These are phyloP conservation scores for Coenobita brevimanus DNA, from an alignment of 1,140 invertebrate genomes.

Conservation along the genomic window DNA sequence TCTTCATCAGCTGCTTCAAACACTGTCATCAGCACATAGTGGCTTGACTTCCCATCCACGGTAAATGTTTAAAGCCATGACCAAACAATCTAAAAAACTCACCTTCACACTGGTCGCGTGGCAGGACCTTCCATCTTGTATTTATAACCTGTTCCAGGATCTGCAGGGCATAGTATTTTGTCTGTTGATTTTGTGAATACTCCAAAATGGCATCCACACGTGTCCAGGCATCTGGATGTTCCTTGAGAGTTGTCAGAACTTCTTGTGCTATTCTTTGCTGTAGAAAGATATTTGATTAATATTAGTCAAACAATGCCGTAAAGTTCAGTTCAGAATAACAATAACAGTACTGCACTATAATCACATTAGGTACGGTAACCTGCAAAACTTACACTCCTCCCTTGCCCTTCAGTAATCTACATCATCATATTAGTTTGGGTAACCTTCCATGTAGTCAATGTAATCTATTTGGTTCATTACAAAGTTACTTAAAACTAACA, in stretches of 20 bases:
- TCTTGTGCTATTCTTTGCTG: constrained; percentile 95
- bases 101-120: constrained; percentile 98
- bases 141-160: constrained; percentile 99
- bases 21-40: no score
- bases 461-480: no score
- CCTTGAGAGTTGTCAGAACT: constrained; percentile 94
- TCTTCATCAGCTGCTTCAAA: no score
- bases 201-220: constrained; percentile 98
- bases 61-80: no score
- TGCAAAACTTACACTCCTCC: no score
- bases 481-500: no score
- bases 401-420: no score
- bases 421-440: no score
- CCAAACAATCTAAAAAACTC: constrained; percentile 36
- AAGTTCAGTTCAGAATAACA: neutral
- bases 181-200: constrained; percentile 95
- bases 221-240: constrained; percentile 99
- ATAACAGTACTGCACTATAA: neutral
- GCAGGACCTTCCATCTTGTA: constrained; percentile 98
- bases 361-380: no score
- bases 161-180: constrained; percentile 99
- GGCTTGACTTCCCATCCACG: no score
- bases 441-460: no score
- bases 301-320: neutral
- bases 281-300: neutral